Base-by-base conservation (phyloP, 2,113 vertebrate species). In the Cheilinus undulatus region DNA sequence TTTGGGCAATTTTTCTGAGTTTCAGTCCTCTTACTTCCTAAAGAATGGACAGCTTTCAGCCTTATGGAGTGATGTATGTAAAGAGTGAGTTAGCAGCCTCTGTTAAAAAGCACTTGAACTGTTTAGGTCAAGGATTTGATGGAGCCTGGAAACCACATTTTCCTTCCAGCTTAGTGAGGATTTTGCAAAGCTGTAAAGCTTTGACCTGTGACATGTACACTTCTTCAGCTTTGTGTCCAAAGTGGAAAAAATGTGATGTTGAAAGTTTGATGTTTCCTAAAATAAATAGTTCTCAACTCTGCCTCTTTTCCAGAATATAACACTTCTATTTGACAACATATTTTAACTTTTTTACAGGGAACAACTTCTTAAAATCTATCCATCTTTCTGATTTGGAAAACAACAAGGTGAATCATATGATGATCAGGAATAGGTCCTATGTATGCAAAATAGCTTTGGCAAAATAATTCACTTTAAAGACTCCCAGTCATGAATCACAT, bases 401-500 rank as follows among this genome's bases (percentile, higher is more conserved):
- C 75, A 80, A 77, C 50, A 78, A 23, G 54, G 81, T 79, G 63
- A 59, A 49, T 73, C 12, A 23, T 54, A 60, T 58, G 45, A 58
- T 56, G 27, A 70, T 67, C 58, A 78, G 46, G 67, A 74, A 66
- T 5, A 66, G 34, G 58, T 79, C 65, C 56, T 71, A 24, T 58
- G 38, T 69, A 36, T 82, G 87, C 84, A 66, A 86, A 90, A 90
- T 81, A 85, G 81, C 90, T 92, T 93, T 92, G 92, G 91, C 92
- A 89, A 89, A 63, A 82, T 67, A 65, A 74, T 86, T 85, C 73
- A 86, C 67, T 42, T 72, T 34, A 32, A 76, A 15, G 50, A 75
- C 76, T 83, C 56, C 57, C 38, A 82, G 84, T 83, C 68, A 73
- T 38, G 62, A 30, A 65, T 79, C 80, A 76, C 72, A 61, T 78